Evolutionary conservation across 1,140 invertebrate species (phyloP), one percentile per base, ranked within the genome.

Genomic region (Laodelphax striatellus): DNA sequence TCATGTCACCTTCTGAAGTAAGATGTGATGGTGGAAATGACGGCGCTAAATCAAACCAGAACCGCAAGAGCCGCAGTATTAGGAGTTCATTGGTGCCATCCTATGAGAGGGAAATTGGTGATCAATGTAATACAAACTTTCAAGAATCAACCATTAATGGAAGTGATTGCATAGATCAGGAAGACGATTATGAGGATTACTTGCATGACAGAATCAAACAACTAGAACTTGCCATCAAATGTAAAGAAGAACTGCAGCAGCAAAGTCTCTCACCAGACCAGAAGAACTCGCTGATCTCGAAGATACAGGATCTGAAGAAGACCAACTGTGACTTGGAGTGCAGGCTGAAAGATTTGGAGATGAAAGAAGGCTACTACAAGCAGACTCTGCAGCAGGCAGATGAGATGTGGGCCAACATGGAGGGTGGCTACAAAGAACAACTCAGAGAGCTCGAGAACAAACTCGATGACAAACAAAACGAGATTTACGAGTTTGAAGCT

Each of bases 331-430:
- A 67, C n/a, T 62, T 67, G 34, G 63, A 68, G 16, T 66, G 64
- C 34, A 62, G 62, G 55, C 69, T 72, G 2, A 68, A 66, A 57
- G 69, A 70, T 43, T 61, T 70, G 8, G 69, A 71, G 61, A 38
- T 67, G 11, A 70, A 70, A 55, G 84, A 87, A 67, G 75, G 77
- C 5, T 79, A 83, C 0, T 87, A 87, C 63, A 76, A 85, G 67
- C 82, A 84, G 65, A 88, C 86, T 55, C 72, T 90, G 64, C 81
- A 84, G 63, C 79, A 86, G 58, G 85, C 85, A 1, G 87, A 87
- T 56, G 79, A 84, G 50, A 81, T 88, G 69, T 85, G 86, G 79
- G 80, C 81, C 0, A 81, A 84, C 44, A 77, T 86, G 72, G 84
- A 87, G 65, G 75, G 75, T 1, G 77, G 80, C 0, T 85, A 84